A percentile compares a stretch with the other conserved stretches of the same genome.
Evolutionary conservation across 35 echinoderm and acorn worm species (phyloP).

Genomic region (Apostichopus parvimensis): DNA sequence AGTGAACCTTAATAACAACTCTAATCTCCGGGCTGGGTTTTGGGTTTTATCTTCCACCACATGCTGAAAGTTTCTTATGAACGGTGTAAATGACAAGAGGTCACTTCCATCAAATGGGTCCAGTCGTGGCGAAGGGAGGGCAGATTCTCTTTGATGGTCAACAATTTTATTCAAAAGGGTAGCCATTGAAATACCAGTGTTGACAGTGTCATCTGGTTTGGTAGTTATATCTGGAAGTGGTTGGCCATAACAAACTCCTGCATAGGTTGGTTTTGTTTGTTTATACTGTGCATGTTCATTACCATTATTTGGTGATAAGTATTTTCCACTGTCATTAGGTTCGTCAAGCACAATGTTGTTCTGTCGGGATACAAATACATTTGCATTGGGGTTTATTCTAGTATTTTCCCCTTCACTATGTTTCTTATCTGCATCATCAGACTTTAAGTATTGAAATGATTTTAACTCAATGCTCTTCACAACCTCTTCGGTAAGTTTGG

Average conservation of each 20-base stretch:
- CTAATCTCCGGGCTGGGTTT: background rate
- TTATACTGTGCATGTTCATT: no score
- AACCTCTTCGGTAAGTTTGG: slow-evolving; percentile 13
- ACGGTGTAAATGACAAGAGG: slow-evolving; percentile 42
- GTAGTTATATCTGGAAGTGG: no score
- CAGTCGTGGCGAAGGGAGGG: slow-evolving; percentile 39
- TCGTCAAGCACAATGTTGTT: background rate
- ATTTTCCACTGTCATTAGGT: background rate
- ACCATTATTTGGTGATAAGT: no score
- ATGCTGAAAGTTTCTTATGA: slow-evolving; percentile 62
- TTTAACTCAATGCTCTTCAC: slow-evolving; percentile 17
- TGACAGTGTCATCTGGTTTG: background rate
- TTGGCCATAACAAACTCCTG: no score
- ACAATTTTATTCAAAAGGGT: slow-evolving; percentile 34
- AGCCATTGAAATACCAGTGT: slow-evolving; percentile 6
- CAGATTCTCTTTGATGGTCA: slow-evolving; percentile 38
- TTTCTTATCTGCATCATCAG: no score
- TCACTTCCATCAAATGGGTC: slow-evolving; percentile 55
- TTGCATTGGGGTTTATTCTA: background rate
- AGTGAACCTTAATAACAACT: slow-evolving; percentile 59
- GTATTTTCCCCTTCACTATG: background rate
- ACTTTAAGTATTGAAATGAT: background rate
- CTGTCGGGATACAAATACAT: background rate
- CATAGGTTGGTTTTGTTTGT: no score
- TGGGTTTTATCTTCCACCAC: slow-evolving; percentile 45